Base-by-base conservation (phyloP, 2,797 vertebrate genomes). In the Eleutherodactylus coqui region DNA sequence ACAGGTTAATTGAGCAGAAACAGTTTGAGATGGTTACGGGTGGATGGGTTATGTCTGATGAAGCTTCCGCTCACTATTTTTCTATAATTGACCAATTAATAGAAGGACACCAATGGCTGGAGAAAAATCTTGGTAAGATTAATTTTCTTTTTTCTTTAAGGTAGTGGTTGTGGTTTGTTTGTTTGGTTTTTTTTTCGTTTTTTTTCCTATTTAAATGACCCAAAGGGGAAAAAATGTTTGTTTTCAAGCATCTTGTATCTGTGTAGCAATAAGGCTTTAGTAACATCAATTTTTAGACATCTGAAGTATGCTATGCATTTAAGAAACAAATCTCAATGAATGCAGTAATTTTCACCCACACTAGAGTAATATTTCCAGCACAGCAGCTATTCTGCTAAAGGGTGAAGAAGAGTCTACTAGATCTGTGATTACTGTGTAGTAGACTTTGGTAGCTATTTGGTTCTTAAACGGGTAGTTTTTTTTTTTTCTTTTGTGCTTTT, bases 41-140 rank as follows among this genome's bases (percentile, higher is more conserved):
- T 45, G 97, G 97, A 82, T 98, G 97, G 97, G 97, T 98, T 81
- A 98, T 98, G 97, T 84, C 97, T 2, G 97, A 98, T 86, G 97
- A 98, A 92, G 97, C 97, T 0, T 96, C 93, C 90, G 0, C 96
- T n/a, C 97, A 98, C 90, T 98, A 97, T 92, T 98, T 93, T 89
- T 92, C 95, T 58, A 0, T 98, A 90, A 92, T 98, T 91, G 97
- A 98, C 89, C 97, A 98, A 88, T 84, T 98, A 53, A 92, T 97
- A 86, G 97, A 98, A 92, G 97, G 97, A 80, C 97, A 98, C 89
- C 97, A 98, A 85, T 98, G 97, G 97, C 90, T 98, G 51, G 97
- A 97, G 90, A 94, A 88, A 82, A 95, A 97, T 88, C 90, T 97
- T 13, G 96, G 96, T 96, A 92, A 79, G 36, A 51, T 43, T 19